Percentiles rank a stretch among this genome's conserved stretches.
Evolutionary conservation across 2,888 invertebrate species (phyloP).

Genomic region (Acrobasis consociella): DNA sequence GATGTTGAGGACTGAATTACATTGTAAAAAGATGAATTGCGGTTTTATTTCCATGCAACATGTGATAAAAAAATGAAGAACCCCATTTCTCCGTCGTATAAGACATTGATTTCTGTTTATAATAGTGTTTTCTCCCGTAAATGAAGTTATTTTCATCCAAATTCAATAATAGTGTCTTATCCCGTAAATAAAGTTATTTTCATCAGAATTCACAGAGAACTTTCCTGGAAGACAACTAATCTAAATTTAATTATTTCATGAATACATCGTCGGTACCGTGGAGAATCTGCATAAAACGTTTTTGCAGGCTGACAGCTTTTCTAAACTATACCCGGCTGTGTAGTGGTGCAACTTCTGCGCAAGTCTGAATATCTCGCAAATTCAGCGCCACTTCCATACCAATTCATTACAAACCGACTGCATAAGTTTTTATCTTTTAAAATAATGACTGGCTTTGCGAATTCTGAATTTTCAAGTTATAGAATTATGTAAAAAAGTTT

Average conservation of each 20-base stretch:
- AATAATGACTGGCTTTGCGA: constrained; percentile 15
- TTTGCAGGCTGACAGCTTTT: constrained; percentile 45
- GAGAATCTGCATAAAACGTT: constrained; percentile 55
- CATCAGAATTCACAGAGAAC: background rate
- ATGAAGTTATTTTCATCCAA: too few relatives aligned
- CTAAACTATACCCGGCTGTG: constrained; percentile 29
- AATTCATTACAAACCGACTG: constrained; percentile 18
- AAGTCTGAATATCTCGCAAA: constrained; percentile 15
- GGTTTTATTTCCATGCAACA: too few relatives aligned
- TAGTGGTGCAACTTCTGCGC: background rate
- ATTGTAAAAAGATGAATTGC: too few relatives aligned
- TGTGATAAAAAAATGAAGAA: too few relatives aligned
- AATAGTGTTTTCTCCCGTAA: too few relatives aligned
- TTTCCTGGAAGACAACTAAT: constrained; percentile 24
- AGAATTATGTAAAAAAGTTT: constrained; percentile 15
- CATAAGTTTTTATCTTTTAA: constrained; percentile 21
- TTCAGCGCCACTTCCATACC: constrained; percentile 14
- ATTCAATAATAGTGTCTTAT: too few relatives aligned
- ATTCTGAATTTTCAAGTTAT: constrained; percentile 12
- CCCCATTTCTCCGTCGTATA: too few relatives aligned
- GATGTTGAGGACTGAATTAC: too few relatives aligned
- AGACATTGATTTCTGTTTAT: too few relatives aligned
- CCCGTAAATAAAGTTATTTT: background rate
- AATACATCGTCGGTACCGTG: constrained; percentile 35
- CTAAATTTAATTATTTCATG: constrained; percentile 36